A percentile compares a stretch with the other conserved stretches of the same genome.
phyloP scores from a whole-genome alignment of 1,140 invertebrate species.

The Lepidotrigona ventralis region DNA sequence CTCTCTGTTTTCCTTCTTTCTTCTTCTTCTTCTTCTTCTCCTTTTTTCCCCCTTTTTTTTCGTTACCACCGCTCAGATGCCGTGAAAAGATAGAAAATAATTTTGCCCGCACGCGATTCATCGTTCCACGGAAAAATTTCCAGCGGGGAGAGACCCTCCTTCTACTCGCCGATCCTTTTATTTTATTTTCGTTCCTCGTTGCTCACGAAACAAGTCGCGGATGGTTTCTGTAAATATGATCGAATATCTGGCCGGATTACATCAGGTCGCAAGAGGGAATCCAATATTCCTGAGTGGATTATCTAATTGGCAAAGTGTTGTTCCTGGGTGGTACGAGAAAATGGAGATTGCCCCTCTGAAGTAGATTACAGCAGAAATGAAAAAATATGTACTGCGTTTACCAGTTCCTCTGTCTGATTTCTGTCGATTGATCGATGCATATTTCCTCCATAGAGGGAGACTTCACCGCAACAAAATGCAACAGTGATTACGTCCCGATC shows the following conservation, averaged over 20 bases:
- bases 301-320: background rate
- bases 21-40: slow-evolving; percentile 16
- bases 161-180: background rate
- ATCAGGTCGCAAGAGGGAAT: background rate
- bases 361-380: background rate
- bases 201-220: background rate
- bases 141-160: background rate
- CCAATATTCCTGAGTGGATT: background rate
- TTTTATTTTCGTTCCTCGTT: background rate
- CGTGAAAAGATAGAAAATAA: slow-evolving; percentile 55
- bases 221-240: background rate
- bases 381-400: background rate
- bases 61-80: slow-evolving; percentile 9
- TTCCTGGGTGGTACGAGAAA: background rate
- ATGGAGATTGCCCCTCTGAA: background rate
- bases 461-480: too few relatives aligned
- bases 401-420: background rate
- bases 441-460: background rate
- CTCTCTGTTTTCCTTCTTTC: background rate
- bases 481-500: too few relatives aligned
- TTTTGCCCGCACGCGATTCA: slow-evolving; percentile 33
- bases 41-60: background rate
- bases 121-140: slow-evolving; percentile 1
- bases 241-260: background rate
- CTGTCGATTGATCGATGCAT: background rate